Base-by-base conservation (phyloP, 2,888 invertebrate genomes). In the Ormyrus thymus region DNA sequence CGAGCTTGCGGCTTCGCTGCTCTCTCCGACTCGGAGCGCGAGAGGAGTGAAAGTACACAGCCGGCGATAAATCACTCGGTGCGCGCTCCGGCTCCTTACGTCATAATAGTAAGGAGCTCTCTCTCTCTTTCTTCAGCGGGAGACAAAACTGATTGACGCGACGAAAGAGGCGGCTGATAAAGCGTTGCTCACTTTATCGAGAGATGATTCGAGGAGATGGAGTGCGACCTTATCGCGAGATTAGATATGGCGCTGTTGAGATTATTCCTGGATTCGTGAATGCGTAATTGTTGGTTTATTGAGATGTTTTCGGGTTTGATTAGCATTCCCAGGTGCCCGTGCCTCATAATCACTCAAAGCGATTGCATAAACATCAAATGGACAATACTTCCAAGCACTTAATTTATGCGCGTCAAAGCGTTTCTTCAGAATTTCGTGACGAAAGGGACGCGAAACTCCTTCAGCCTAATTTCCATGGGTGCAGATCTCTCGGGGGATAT, bases 61-160 rank as follows among this genome's bases (percentile, higher is more conserved):
- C 29, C 58, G 51, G 43, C 72, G 61, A 72, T 72, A 72, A 72
- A 72, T 72, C 72, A 72, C 72, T 72, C 29, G 29, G 29, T 29
- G 46, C 69, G 46, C 43, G 61, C 43, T 7, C 29, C 43, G 45
- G 6, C 62, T 29, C 29, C 29, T 72, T 53, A 46, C 62, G 62
- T 72, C 62, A 72, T 53, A 62, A 62, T 62, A 72, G 29, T 29
- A 29, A 29, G 29, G 1, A 29, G 46, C 11, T 7, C 46, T 55
- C 11, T 29, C 29, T 29, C 29, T 29, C 29, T 29, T 4, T 29
- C 29, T 29, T 29, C 59, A 15, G 45, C 46, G 51, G 7, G 43
- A n/a, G 43, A 15, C 43, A 10, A 56, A 53, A 6, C 15, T 46
- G 72, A 62, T 53, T 62, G 53, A 70, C 70, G 59, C 11, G n/a